phyloP scores from a whole-genome alignment of 1,140 invertebrate genomes.

The Drosophila lini region DNA sequence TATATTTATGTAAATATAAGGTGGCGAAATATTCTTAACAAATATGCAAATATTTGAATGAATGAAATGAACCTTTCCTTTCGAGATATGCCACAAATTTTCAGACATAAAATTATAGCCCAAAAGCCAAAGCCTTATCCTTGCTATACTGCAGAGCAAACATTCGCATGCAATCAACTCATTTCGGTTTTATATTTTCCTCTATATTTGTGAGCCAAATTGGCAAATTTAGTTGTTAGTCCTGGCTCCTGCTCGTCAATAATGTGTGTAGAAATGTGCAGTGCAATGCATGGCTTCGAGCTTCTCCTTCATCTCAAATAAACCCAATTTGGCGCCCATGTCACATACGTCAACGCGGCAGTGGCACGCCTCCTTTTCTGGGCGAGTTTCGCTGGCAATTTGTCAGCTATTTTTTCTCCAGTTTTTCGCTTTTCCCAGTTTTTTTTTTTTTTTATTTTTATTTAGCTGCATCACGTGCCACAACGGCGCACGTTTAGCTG shows the following conservation, averaged over 20 bases:
- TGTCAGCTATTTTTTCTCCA: constrained; percentile 63
- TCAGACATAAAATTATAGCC: neutral
- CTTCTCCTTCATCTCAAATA: constrained; percentile 34
- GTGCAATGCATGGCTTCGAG: constrained; percentile 16
- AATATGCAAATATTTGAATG: neutral
- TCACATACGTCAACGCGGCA: constrained; percentile 78
- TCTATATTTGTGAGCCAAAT: constrained; percentile 57
- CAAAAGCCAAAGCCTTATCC: neutral
- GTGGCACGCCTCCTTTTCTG: constrained; percentile 60
- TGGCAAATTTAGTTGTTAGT: constrained; percentile 71
- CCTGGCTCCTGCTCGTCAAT: constrained; percentile 1
- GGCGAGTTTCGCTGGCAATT: constrained; percentile 67
- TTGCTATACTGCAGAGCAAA: constrained; percentile 18
- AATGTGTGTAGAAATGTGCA: constrained; percentile 23
- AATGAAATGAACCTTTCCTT: neutral
- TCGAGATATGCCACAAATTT: neutral
- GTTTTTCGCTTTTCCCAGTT: constrained; percentile 17
- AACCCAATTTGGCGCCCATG: constrained; percentile 81
- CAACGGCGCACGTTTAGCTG: constrained; percentile 75
- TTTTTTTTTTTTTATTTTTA: constrained; percentile 26
- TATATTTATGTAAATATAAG: neutral
- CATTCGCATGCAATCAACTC: constrained; percentile 65
- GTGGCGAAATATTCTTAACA: no score
- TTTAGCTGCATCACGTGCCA: constrained; percentile 78
- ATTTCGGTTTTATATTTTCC: constrained; percentile 59